A percentile compares a stretch with the other conserved stretches of the same genome.
These are phyloP conservation scores for Plecturocebus donacophilus DNA, from an alignment of 2,113 vertebrate genomes.

Conservation along the genomic window DNA sequence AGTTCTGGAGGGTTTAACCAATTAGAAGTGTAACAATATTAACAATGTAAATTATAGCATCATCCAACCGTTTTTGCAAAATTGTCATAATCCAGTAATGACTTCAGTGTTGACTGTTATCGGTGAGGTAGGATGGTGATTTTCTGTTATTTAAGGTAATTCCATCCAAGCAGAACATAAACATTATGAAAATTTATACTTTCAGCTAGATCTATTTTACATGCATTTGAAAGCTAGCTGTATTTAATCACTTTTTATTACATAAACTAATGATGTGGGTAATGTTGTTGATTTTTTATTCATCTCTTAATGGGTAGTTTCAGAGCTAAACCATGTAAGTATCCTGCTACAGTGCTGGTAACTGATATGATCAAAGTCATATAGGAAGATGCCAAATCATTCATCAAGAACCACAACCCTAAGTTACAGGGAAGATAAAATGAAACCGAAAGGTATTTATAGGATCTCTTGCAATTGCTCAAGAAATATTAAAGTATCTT, in stretches of 20 bases:
- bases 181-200: constrained; percentile 65
- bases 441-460: neutral
- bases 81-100: constrained; percentile 26
- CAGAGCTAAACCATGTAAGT: constrained; percentile 20
- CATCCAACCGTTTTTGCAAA: neutral
- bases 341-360: constrained; percentile 32
- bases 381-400: constrained; percentile 18
- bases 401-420: constrained; percentile 19
- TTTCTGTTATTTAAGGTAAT: constrained; percentile 69
- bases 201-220: constrained; percentile 52
- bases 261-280: constrained; percentile 72
- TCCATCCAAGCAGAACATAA: constrained; percentile 60
- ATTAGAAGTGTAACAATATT: neutral
- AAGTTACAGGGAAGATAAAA: constrained; percentile 19
- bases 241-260: constrained; percentile 76
- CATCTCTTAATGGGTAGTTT: constrained; percentile 64
- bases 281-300: constrained; percentile 75
- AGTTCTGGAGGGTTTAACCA: neutral
- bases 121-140: constrained; percentile 20
- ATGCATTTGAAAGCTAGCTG: constrained; percentile 61
- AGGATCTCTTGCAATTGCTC: neutral
- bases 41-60: neutral
- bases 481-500: constrained; percentile 34
- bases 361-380: constrained; percentile 55
- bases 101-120: constrained; percentile 35